phyloP scores from a whole-genome alignment of 2,888 invertebrate genomes.

The Toxonevra muliebris region DNA sequence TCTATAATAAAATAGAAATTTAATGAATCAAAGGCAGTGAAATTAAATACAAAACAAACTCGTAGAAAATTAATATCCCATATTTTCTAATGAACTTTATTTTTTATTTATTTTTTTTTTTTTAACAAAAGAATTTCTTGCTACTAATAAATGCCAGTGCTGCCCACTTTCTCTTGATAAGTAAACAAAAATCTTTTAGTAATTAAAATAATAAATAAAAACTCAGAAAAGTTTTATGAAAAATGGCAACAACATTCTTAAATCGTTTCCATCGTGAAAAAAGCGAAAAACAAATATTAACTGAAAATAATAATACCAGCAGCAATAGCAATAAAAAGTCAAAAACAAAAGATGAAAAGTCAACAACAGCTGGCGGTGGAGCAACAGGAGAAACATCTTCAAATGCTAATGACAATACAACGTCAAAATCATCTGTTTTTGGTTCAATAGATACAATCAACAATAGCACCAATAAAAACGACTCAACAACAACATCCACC shows the following conservation, averaged over 20 bases:
- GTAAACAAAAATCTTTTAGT: slow-evolving; percentile 3
- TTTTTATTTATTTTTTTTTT: too few species aligned
- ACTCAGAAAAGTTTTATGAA: slow-evolving; percentile 9
- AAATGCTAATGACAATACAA: slow-evolving; percentile 26
- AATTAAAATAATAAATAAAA: slow-evolving; percentile 18
- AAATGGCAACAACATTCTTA: slow-evolving; percentile 57
- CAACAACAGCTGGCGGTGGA: slow-evolving; percentile 17
- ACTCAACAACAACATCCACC: slow-evolving; percentile 22
- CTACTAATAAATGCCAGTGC: not conserved
- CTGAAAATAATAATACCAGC: slow-evolving; percentile 41
- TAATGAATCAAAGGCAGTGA: too few species aligned
- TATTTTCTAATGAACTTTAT: too few species aligned
- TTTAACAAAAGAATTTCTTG: too few species aligned
- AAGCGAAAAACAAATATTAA: slow-evolving; percentile 56
- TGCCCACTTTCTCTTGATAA: not conserved
- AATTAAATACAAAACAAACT: too few species aligned
- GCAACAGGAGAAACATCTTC: slow-evolving; percentile 41
- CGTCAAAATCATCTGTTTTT: slow-evolving; percentile 30
- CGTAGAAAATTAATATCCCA: too few species aligned
- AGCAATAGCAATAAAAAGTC: slow-evolving; percentile 33
- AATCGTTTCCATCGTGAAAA: slow-evolving; percentile 61
- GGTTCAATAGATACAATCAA: slow-evolving; percentile 29
- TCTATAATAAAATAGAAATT: too few species aligned
- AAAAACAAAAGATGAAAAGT: slow-evolving; percentile 28
- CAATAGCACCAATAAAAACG: slow-evolving; percentile 10